A percentile compares a stretch with the other conserved stretches of the same genome.
These are phyloP conservation scores for Epirrhoe tristata DNA, from an alignment of 2,888 invertebrate species.

Conservation along the genomic window DNA sequence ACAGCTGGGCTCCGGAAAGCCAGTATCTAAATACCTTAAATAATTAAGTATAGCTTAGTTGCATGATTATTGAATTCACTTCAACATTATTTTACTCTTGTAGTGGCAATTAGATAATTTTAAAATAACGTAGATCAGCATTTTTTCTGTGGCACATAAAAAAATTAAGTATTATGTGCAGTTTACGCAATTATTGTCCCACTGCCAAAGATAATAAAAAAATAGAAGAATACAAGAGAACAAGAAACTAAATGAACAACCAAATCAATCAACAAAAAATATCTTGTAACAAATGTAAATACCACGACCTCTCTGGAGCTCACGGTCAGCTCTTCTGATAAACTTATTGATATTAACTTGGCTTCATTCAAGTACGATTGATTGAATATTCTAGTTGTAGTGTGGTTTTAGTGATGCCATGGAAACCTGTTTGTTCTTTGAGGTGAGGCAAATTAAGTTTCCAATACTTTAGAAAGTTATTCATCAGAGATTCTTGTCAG, in stretches of 20 bases:
- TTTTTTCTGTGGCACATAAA: no score
- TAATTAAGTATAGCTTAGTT: constrained; percentile 10
- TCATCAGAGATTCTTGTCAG: constrained; percentile 13
- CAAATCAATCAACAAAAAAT: constrained; percentile 4
- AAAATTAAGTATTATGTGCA: no score
- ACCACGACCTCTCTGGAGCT: constrained; percentile 28
- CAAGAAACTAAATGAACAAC: neutral
- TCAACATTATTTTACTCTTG: neutral
- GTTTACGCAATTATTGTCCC: no score
- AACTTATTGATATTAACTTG: constrained; percentile 56
- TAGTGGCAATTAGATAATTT: neutral
- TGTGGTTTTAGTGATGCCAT: constrained; percentile 48
- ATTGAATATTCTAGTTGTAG: constrained; percentile 24
- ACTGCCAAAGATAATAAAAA: no score
- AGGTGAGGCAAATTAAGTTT: constrained; percentile 50
- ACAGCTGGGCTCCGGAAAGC: constrained; percentile 30
- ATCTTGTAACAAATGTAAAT: neutral
- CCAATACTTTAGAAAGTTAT: constrained; percentile 37
- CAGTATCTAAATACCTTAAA: constrained; percentile 26
- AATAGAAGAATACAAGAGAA: neutral
- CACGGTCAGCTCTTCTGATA: constrained; percentile 62
- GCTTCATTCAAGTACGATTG: constrained; percentile 36
- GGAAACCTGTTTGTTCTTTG: constrained; percentile 57
- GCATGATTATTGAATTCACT: neutral
- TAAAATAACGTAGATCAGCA: no score